phyloP scores from a whole-genome alignment of 2,797 vertebrate genomes.

The Chaunax sp. region DNA sequence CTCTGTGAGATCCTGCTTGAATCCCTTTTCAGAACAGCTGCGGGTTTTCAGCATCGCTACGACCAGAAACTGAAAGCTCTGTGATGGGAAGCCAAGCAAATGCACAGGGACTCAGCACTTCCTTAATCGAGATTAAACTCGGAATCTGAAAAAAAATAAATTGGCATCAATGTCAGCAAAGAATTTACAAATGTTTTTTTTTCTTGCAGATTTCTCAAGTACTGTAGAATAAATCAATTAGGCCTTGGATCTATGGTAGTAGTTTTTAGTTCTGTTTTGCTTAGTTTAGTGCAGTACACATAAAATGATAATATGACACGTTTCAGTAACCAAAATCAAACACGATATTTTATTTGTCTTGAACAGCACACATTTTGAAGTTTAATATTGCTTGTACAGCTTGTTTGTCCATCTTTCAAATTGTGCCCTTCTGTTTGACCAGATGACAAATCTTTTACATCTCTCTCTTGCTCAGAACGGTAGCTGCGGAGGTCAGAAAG shows the following conservation, averaged over 20 bases:
- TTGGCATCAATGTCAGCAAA: background rate
- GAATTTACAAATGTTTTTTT: background rate
- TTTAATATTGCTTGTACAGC: background rate
- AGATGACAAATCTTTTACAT: slow-evolving; percentile 7
- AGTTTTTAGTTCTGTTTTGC: background rate
- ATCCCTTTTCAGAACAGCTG: slow-evolving; percentile 67
- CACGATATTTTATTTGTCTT: background rate
- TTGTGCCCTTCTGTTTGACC: background rate
- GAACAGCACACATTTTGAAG: background rate
- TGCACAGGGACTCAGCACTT: slow-evolving; percentile 5
- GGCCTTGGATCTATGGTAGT: background rate
- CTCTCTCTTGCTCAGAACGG: slow-evolving; percentile 79
- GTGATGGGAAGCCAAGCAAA: background rate
- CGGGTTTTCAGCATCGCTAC: slow-evolving; percentile 43
- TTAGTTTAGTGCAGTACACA: too few relatives aligned
- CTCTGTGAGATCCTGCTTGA: slow-evolving; percentile 48
- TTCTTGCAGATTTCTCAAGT: background rate
- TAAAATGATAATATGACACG: slow-evolving; percentile 2
- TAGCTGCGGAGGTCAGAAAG: slow-evolving; percentile 92
- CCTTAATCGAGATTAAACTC: background rate
- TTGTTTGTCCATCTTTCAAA: background rate
- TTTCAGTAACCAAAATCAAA: background rate
- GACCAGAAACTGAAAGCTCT: slow-evolving; percentile 36
- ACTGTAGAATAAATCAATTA: background rate
- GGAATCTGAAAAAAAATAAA: background rate